Base-by-base conservation (phyloP, 2,888 invertebrate genomes). In the Eumacrocentrus americanus region DNA sequence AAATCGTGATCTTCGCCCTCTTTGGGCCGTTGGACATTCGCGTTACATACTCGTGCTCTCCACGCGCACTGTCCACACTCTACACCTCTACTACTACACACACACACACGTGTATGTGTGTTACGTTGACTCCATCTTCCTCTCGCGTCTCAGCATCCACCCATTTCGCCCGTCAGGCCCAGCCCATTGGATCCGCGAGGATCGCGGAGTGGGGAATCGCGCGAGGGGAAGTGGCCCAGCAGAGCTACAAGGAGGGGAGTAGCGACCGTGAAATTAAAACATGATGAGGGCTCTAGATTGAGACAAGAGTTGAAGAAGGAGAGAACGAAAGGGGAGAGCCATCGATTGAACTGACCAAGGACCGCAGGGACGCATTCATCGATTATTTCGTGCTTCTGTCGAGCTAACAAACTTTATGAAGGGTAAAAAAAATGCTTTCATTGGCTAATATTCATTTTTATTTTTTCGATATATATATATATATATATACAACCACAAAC, bases 251-350 rank as follows among this genome's bases (percentile, higher is more conserved):
- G 16, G 63, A 62, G 58, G 60, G 67, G 63, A 61, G 62, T 69
- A 69, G 67, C 66, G 71, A 72, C 76, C 76, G 75, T 77, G 77
- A 77, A 76, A 77, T 77, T 75, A 75, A 77, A 76, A 75, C 73
- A 75, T 71, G 75, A 75, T 69, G 74, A 73, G 72, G 69, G 70
- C 69, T 70, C 70, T 62, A 70, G 74, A 73, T 76, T 75, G 72
- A 74, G 76, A 76, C 70, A 71, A 72, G 68, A 68, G 71, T 65
- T 22, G 66, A 61, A 59, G 64, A 69, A 64, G 67, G 52, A 64
- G 66, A 64, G 64, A 63, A 38, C 11, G 25, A 37, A 14, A 37
- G 50, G 42, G 40, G 37, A 48, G 42, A 60, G 54, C 47, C 38
- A 52, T 59, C 61, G 50, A 58, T 60, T 60, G 50, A 44, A 46